These are phyloP conservation scores for Scaptomyza montana DNA, from an alignment of 1,140 invertebrate species.

Conservation along the genomic window DNA sequence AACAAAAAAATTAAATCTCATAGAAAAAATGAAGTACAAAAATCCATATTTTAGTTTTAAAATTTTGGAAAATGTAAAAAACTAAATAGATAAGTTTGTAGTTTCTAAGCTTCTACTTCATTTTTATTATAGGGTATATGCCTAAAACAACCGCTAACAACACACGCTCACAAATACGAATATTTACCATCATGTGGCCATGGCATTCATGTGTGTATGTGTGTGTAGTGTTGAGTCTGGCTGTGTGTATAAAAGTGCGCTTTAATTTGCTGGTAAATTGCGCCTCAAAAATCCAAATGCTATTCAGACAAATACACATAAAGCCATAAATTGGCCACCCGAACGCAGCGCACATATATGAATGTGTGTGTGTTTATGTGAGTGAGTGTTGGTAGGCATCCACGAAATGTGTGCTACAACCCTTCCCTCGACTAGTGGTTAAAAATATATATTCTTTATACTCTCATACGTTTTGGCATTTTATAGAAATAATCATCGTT, in stretches of 20 bases:
- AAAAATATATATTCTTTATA: slow-evolving; percentile 30
- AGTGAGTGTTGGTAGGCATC: neutral
- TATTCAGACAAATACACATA: slow-evolving; percentile 43
- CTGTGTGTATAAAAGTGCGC: slow-evolving; percentile 44
- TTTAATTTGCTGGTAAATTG: slow-evolving; percentile 82
- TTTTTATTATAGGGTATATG: slow-evolving; percentile 8
- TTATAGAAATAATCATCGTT: slow-evolving; percentile 34
- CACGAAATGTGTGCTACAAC: no score
- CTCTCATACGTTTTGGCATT: slow-evolving; percentile 11
- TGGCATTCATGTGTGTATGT: slow-evolving; percentile 8
- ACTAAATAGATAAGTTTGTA: no score
- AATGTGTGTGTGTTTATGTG: neutral
- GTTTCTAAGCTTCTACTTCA: neutral
- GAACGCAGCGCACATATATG: neutral
- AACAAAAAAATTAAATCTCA: no score
- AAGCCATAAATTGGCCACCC: slow-evolving; percentile 34
- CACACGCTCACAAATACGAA: neutral
- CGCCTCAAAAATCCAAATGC: slow-evolving; percentile 67
- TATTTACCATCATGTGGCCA: slow-evolving; percentile 45
- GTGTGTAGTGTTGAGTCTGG: neutral
- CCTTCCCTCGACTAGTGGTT: neutral
- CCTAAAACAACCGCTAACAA: neutral
- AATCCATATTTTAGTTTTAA: no score
- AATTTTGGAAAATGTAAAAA: no score
- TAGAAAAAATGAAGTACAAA: no score